These are phyloP conservation scores for Psettodes erumei DNA, from an alignment of 2,113 vertebrate genomes.

Conservation along the genomic window DNA sequence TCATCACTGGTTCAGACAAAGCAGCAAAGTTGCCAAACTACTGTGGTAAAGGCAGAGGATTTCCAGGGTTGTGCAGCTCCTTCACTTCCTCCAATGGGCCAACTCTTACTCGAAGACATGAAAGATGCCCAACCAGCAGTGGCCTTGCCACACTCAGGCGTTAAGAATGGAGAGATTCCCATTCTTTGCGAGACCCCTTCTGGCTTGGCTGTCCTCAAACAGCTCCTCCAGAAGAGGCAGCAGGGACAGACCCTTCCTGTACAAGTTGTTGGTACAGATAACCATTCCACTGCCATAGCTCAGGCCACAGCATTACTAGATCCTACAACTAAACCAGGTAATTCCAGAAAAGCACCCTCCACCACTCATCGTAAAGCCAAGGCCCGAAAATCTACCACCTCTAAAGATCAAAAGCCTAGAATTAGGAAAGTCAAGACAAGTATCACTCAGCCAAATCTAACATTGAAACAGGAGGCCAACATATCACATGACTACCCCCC, in stretches of 20 bases:
- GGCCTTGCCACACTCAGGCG: constrained; percentile 44
- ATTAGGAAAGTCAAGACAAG: constrained; percentile 81
- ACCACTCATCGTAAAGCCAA: constrained; percentile 85
- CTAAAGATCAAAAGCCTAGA: constrained; percentile 86
- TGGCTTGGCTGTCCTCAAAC: constrained; percentile 92
- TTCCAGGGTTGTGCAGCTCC: constrained; percentile 17
- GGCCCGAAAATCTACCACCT: constrained; percentile 80
- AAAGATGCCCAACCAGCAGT: constrained; percentile 30
- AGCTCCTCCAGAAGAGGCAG: constrained; percentile 93
- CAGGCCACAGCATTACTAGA: constrained; percentile 70
- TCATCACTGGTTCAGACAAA: constrained; percentile 40
- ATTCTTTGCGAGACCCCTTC: constrained; percentile 86
- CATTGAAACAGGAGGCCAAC: constrained; percentile 78
- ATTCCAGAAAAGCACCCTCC: constrained; percentile 82
- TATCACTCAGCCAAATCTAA: constrained; percentile 73
- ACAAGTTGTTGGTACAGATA: constrained; percentile 66
- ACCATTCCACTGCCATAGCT: constrained; percentile 62
- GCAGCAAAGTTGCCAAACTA: constrained; percentile 64
- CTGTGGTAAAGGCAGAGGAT: constrained; percentile 66
- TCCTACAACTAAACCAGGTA: constrained; percentile 77
- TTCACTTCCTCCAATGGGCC: neutral
- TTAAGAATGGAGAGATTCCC: constrained; percentile 79
- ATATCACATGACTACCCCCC: constrained; percentile 85
- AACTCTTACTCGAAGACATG: neutral
- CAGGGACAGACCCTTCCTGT: constrained; percentile 77